A percentile compares a stretch with the other conserved stretches of the same genome.
Conservation (phyloP, 2,113 vertebrate genomes). For the Myanophis thanlyinensis region DNA sequence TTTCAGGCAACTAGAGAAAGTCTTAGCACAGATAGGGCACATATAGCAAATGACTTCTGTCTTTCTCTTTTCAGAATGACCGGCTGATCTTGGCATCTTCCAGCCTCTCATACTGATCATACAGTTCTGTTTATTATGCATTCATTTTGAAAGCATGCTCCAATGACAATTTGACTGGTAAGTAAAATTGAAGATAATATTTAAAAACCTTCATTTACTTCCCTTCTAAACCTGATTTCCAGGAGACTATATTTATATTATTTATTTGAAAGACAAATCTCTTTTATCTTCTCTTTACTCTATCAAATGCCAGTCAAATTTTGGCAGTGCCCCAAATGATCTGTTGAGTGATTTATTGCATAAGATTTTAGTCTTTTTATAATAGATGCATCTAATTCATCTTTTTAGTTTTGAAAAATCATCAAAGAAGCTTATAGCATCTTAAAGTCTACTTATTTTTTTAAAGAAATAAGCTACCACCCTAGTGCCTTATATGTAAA, state of each 20-base stretch:
- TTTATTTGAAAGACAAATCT: not conserved
- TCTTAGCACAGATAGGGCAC: not conserved
- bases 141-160: not conserved
- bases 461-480: not conserved
- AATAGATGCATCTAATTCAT: not conserved
- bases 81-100: not conserved
- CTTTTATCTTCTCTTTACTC: not conserved
- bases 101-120: not conserved
- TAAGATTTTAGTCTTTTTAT: not conserved
- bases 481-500: not conserved
- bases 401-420: not conserved
- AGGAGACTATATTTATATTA: not conserved
- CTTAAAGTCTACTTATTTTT: not conserved
- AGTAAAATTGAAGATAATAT: not conserved
- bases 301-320: not conserved
- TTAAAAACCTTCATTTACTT: not conserved
- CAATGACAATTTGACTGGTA: not conserved
- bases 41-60: constrained; percentile 26
- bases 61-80: not conserved
- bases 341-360: not conserved
- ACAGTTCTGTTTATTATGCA: not conserved
- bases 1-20: not conserved
- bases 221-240: not conserved
- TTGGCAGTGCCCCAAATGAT: not conserved
- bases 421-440: not conserved